Evolutionary conservation across 2,888 invertebrate species (phyloP).

Genomic region (Apamea crenata): DNA sequence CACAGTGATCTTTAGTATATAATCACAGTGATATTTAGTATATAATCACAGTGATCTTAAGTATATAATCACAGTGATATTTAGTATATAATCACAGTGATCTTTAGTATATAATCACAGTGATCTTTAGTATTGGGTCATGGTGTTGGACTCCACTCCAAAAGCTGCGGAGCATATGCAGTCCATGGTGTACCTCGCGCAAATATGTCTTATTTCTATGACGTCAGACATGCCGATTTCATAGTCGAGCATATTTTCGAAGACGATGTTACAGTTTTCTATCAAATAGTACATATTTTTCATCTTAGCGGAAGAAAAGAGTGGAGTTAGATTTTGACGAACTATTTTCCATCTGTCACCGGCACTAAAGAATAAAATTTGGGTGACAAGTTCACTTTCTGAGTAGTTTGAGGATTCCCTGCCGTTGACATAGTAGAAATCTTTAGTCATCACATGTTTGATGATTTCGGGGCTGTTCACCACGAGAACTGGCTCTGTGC

Average conservation of each 20-base stretch:
- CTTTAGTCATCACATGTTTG: constrained; percentile 74
- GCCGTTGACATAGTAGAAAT: constrained; percentile 77
- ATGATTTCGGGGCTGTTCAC: constrained; percentile 75
- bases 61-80: no score
- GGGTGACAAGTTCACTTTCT: constrained; percentile 69
- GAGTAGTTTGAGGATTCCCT: constrained; percentile 74
- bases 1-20: no score
- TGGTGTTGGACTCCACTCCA: constrained; percentile 64
- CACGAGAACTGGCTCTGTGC: constrained; percentile 78
- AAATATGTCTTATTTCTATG: constrained; percentile 65
- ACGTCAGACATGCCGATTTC: constrained; percentile 47
- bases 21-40: no score
- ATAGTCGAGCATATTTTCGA: constrained; percentile 71
- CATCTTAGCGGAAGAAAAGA: constrained; percentile 80
- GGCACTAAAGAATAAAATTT: constrained; percentile 73
- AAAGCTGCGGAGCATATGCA: constrained; percentile 72
- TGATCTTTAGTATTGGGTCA: no score
- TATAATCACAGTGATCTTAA: no score
- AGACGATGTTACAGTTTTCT: constrained; percentile 65
- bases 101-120: no score
- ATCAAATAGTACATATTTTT: constrained; percentile 80
- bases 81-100: no score
- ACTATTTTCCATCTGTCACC: constrained; percentile 80
- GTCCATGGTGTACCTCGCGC: constrained; percentile 77
- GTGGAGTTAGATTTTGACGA: constrained; percentile 77